Base-by-base conservation (phyloP, 2,888 invertebrate genomes). In the Rotaria magnacalcarata region DNA sequence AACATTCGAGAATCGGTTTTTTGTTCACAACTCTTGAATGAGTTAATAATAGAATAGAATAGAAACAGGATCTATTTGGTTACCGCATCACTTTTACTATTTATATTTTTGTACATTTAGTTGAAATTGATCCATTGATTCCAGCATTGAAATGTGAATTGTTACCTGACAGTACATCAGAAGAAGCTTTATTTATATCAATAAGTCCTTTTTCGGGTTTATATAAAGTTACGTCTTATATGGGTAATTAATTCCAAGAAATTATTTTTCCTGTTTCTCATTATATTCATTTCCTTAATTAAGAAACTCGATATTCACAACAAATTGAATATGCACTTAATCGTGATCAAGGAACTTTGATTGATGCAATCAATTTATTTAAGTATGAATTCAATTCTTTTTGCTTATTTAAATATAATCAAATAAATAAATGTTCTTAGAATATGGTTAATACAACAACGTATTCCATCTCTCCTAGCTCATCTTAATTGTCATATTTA, bases 371-470 rank as follows among this genome's bases (percentile, higher is more conserved):
- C n/a, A 80, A 80, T 80, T 43, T 80, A 80, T 80, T 80, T 14
- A 80, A 80, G 80, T 80, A 80, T n/a, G 75, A 43, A 27, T 19
- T 27, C 4, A 27, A 16, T n/a, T 67, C 27, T 67, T 34, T 27
- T 50, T 50, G 8, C 50, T 50, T 50, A 50, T 50, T 11, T 67
- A n/a, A 34, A 67, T 27, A 3, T 6, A 67, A 67, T 34, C 4
- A 7, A 27, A n/a, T 47, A 58, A 58, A 24, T 8, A 24, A n/a
- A 8, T 58, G 8, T 58, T 34, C 16, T 24, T 27, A 80, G 80
- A 80, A 80, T 80, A 19, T 47, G 80, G 80, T n/a, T 80, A 47
- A 80, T 80, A 47, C 80, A 80, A 80, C 80, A 80, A 47, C 80
- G 80, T 80, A 80, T 80, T 80, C 43, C 43, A 14, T 24, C 80